Percentiles rank a stretch among this genome's conserved stretches.
Evolutionary conservation across 2,797 vertebrate species (phyloP).

Genomic region (Okamejei kenojei): DNA sequence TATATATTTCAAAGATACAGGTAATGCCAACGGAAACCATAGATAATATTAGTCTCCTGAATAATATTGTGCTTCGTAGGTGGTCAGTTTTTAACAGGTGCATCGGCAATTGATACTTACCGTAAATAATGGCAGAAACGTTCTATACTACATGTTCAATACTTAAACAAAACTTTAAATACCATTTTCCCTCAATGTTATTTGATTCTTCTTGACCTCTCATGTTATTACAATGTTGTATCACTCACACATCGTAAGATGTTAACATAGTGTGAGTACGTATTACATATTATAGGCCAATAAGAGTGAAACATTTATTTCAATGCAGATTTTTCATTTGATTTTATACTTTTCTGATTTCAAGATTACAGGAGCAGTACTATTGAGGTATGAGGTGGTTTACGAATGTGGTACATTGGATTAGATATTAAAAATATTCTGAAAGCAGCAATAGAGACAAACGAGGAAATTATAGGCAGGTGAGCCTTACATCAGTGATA

Average conservation of each 20-base stretch:
- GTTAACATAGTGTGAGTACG: background rate
- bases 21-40: conserved; percentile 5
- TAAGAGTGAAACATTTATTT: background rate
- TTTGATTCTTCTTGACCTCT: background rate
- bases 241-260: background rate
- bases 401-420: conserved; percentile 9
- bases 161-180: background rate
- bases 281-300: background rate
- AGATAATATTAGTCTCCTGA: conserved; percentile 27
- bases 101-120: conserved; percentile 12
- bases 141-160: background rate
- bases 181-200: conserved; percentile 1
- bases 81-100: conserved; percentile 31
- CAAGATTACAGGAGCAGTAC: background rate
- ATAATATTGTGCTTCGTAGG: background rate
- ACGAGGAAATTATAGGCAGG: no score
- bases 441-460: background rate
- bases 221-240: background rate
- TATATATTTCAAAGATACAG: conserved; percentile 5
- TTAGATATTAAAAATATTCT: background rate
- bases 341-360: background rate
- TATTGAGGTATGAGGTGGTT: background rate
- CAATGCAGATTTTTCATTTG: background rate
- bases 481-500: no score
- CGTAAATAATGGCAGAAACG: conserved; percentile 7